A percentile compares a stretch with the other conserved stretches of the same genome.
phyloP scores from a whole-genome alignment of 2,113 vertebrate species.

The Poicephalus meyeri region DNA sequence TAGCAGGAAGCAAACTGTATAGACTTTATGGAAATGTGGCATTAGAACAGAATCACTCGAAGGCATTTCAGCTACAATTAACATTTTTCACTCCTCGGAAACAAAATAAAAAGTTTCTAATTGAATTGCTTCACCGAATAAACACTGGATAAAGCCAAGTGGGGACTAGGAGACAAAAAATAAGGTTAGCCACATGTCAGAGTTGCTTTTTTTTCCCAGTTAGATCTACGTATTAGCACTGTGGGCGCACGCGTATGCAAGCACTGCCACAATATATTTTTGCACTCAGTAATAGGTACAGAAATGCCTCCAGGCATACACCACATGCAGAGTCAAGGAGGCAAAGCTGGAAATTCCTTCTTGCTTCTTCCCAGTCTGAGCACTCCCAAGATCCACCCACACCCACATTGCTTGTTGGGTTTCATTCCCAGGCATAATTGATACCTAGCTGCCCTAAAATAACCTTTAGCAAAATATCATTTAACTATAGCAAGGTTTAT shows the following conservation, averaged over 20 bases:
- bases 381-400: background rate
- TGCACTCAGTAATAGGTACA: background rate
- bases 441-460: background rate
- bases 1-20: constrained; percentile 15
- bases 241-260: background rate
- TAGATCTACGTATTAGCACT: background rate
- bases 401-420: background rate
- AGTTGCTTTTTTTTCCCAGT: background rate
- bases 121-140: constrained; percentile 44
- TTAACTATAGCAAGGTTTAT: background rate
- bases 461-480: background rate
- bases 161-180: background rate
- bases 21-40: constrained; percentile 72
- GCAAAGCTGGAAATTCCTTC: background rate
- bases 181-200: background rate
- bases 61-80: constrained; percentile 70
- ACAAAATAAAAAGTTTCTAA: constrained; percentile 60
- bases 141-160: constrained; percentile 21
- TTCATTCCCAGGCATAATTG: background rate
- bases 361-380: background rate
- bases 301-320: background rate
- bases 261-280: background rate
- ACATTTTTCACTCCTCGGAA: constrained; percentile 46
- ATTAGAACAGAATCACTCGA: constrained; percentile 61
- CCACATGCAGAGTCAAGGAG: fast-evolving